Conservation (phyloP, 2,113 vertebrate genomes). For the Anseranas semipalmata region DNA sequence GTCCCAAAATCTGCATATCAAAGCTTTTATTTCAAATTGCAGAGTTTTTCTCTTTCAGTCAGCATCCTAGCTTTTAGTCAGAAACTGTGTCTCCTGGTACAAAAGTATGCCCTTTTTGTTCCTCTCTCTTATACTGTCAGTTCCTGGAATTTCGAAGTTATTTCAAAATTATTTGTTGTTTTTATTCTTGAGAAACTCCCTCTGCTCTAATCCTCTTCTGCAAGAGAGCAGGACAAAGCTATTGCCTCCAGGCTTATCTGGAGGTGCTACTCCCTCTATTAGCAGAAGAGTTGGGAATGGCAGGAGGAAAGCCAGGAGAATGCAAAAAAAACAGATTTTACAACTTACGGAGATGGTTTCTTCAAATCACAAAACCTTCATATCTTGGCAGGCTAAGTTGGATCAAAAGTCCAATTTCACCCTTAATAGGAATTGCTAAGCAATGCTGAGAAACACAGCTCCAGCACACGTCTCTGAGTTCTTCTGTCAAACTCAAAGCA, state of each 20-base stretch:
- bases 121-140: neutral
- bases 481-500: neutral
- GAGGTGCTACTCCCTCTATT: neutral
- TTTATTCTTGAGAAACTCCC: neutral
- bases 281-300: neutral
- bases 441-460: neutral
- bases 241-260: neutral
- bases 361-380: neutral
- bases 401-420: neutral
- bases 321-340: neutral
- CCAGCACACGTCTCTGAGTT: neutral
- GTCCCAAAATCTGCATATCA: neutral
- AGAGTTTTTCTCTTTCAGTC: neutral
- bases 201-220: neutral
- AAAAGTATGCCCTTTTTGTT: neutral
- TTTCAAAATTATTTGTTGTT: neutral
- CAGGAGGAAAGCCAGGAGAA: neutral
- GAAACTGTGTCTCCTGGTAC: neutral
- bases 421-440: neutral
- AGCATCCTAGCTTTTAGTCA: neutral
- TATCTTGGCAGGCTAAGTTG: neutral
- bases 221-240: neutral
- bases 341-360: neutral
- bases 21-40: neutral
- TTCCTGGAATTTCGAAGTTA: neutral